Evolutionary conservation across 2,113 vertebrate species (phyloP).

Genomic region (Aepyceros melampus): DNA sequence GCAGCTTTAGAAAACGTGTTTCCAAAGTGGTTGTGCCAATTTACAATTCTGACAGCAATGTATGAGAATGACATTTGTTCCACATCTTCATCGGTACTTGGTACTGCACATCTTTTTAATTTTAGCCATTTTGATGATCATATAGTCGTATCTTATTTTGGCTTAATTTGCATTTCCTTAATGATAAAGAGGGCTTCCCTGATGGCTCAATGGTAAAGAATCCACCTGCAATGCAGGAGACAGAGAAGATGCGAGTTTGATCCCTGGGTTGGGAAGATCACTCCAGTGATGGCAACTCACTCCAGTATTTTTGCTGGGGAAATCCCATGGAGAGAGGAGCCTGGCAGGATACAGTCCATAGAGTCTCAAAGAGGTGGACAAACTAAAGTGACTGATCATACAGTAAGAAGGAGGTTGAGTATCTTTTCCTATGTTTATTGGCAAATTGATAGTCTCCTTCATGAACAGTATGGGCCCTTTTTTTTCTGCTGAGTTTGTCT

Average conservation of each 20-base stretch:
- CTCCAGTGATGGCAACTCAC: background rate
- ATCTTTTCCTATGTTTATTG: background rate
- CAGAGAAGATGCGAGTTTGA: background rate
- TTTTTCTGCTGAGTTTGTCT: background rate
- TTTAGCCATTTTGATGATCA: background rate
- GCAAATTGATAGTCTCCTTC: background rate
- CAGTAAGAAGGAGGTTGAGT: background rate
- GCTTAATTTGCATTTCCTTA: background rate
- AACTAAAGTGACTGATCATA: background rate
- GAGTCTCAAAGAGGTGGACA: background rate
- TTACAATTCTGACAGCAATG: background rate
- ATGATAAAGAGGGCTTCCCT: background rate
- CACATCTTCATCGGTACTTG: background rate
- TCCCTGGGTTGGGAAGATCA: background rate
- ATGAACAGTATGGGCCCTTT: background rate
- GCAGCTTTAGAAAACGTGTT: background rate
- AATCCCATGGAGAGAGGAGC: background rate
- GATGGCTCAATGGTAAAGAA: background rate
- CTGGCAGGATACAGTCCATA: background rate
- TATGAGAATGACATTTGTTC: background rate
- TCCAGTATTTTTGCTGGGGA: background rate
- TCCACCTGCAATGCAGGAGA: background rate
- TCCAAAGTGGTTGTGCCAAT: background rate
- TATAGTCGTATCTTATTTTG: background rate
- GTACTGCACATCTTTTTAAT: background rate